Base-by-base conservation (phyloP, 2,888 invertebrate genomes). In the Eubasilissa splendida region DNA sequence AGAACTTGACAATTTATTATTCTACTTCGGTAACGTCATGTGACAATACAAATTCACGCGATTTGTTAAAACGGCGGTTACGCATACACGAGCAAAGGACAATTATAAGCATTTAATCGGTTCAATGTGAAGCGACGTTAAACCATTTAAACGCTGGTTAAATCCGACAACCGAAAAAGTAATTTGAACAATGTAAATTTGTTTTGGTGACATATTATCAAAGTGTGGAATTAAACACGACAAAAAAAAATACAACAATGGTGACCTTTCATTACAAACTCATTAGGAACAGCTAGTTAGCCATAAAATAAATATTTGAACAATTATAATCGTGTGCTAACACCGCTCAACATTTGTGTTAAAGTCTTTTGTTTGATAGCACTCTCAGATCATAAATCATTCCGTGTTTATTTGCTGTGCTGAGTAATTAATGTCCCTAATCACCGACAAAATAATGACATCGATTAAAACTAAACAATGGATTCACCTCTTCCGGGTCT, bases 381-480 rank as follows among this genome's bases (percentile, higher is more conserved):
- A 59, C 50, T 74, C 76, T 59, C 76, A 22, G 76, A 11, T 74
- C 79, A 74, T 79, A 74, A 79, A 79, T 79, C 79, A 79, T 65
- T 65, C 71, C 65, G 65, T 74, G 79, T 79, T 79, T 73, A 79
- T 74, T 74, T 65, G 74, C 74, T 65, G 53, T 73, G 74, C 65
- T 14, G 31, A 80, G 77, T 80, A 80, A 80, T 80, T 80, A 80
- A 77, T 70, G 76, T 12, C 73, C 54, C 52, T 76, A 80, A 66
- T 66, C 58, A 59, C 63, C 71, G 71, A 60, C 78, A 63, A 78
- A 71, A 78, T 78, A 78, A 78, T 78, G 71, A 78, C 78, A 78
- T 78, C 78, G 71, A 78, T 78, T 78, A 78, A 71, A 78, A 71
- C 52, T 53, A 78, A 73, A 78, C 78, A 78, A 78, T 73, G 78